Conservation (phyloP, 1,140 invertebrate species). For the Lineus longissimus region DNA sequence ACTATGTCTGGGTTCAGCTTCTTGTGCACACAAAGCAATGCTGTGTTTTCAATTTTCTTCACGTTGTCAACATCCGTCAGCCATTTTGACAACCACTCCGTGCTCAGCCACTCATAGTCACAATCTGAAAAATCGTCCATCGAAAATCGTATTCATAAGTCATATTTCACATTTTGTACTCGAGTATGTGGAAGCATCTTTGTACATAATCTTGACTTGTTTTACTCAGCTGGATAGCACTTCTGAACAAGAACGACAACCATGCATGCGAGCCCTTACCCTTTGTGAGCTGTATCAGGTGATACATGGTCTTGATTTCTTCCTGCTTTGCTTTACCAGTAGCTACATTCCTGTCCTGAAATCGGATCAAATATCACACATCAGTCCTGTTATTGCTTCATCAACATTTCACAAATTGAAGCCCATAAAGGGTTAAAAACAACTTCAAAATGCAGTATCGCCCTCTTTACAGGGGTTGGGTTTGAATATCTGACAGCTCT, state of each 20-base stretch:
- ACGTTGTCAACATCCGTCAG: conserved; percentile 43
- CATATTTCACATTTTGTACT: too few species aligned
- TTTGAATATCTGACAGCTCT: too few species aligned
- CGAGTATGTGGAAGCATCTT: too few species aligned
- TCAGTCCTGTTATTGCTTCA: too few species aligned
- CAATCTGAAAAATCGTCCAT: conserved; percentile 6
- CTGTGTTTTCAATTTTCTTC: conserved; percentile 54
- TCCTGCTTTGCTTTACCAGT: conserved; percentile 50
- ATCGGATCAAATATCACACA: not conserved
- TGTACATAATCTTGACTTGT: too few species aligned
- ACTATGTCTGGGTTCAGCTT: conserved; percentile 45
- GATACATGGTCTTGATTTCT: conserved; percentile 33
- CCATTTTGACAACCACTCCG: conserved; percentile 57
- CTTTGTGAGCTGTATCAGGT: conserved; percentile 20
- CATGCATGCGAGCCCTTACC: not conserved
- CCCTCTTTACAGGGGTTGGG: too few species aligned
- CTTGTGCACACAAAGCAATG: conserved; percentile 57
- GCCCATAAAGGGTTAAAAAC: too few species aligned
- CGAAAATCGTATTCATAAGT: too few species aligned
- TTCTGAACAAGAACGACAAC: too few species aligned
- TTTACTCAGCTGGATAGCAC: too few species aligned
- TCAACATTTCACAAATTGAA: too few species aligned
- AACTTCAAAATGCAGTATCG: too few species aligned
- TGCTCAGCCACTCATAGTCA: conserved; percentile 57
- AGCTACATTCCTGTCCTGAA: conserved; percentile 54